Base-by-base conservation (phyloP, 2,113 vertebrate species). In the Muntiacus reevesi region DNA sequence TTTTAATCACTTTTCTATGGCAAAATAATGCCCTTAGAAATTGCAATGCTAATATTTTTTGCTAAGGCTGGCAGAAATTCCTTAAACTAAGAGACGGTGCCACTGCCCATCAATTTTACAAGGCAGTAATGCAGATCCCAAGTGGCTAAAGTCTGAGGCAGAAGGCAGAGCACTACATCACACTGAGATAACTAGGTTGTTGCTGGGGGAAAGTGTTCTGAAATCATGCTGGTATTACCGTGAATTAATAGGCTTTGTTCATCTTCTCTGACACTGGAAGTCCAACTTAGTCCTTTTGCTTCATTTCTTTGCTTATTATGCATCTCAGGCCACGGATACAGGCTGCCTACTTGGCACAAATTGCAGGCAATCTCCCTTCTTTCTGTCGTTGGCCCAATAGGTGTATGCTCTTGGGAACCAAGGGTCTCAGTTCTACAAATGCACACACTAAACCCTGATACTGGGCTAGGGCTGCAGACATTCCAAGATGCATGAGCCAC, bases 201-300 rank as follows among this genome's bases (percentile, higher is more conserved):
- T 96, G 97, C 97, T 33, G 64, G 89, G 93, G 91, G 71, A 88
- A 86, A 43, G 45, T 40, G 87, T 52, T 76, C 89, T 60, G 79
- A 15, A n/a, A 74, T 86, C 98, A 93, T 3, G 82, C 97, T 91
- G 97, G 52, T 78, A 13, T 71, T 79, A 9, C 94, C 7, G 0
- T 52, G 97, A 93, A 52, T 95, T 96, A 98, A 97, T 98, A 96
- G 97, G 98, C 97, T 98, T 83, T 98, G 95, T 96, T 98, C 97
- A 92, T 97, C 97, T 98, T 97, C 85, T 86, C 85, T 94, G 97
- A 97, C 94, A 79, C 52, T 33, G 52, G 60, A 93, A 74, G 84
- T 78, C 92, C 91, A 59, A 11, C 74, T 71, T 27, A 6, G 93
- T 67, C 50, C 76, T 83, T 74, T 57, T 45, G 89, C 93, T 95